Base-by-base conservation (phyloP, 1,140 invertebrate species). In the Phymastichus coffea region DNA sequence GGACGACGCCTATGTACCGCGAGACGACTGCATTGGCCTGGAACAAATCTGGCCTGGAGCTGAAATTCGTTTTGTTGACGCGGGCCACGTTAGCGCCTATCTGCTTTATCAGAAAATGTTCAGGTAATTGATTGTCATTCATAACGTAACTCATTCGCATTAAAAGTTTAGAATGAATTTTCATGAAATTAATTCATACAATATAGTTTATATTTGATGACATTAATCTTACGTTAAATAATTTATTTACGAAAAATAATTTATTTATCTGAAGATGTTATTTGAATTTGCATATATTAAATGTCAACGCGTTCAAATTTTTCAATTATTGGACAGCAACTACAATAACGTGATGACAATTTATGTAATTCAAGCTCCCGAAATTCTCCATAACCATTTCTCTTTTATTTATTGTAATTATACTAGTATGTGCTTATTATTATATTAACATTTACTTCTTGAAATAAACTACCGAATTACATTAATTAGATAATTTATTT, bases 1-100 rank as follows among this genome's bases (percentile, higher is more conserved):
- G 66, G 84, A 93, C 59, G 95, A 98, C 80, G 95, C 91, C 1
- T 99, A 99, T 79, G 90, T 98, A 19, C 94, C 95, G 0, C 83
- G 92, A 22, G 87, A 92, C 15, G 88, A 89, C 51, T 89, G 92
- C 26, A 86, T 88, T 53, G 85, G 87, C 53, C 80, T 98, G 19
- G 86, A 91, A 63, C 87, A 95, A 63, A 87, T 98, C 55, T 98
- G 95, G 95, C 94, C 94, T 0, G 93, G 93, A 8, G 88, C 87
- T 37, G 89, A 94, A 75, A 85, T 98, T 51, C 85, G 92, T 41
- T 93, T 91, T 73, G 83, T 98, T 25, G 85, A 94, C 76, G 86
- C 89, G 41, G 97, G 97, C 0, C 96, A 98, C 77, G 89, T 99
- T 1, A 85, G 86, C 59, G 94, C 93, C 0, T 97, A 95, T 76